Evolutionary conservation across 2,797 vertebrate species (phyloP).

Genomic region (Cephalopachus bancanus): DNA sequence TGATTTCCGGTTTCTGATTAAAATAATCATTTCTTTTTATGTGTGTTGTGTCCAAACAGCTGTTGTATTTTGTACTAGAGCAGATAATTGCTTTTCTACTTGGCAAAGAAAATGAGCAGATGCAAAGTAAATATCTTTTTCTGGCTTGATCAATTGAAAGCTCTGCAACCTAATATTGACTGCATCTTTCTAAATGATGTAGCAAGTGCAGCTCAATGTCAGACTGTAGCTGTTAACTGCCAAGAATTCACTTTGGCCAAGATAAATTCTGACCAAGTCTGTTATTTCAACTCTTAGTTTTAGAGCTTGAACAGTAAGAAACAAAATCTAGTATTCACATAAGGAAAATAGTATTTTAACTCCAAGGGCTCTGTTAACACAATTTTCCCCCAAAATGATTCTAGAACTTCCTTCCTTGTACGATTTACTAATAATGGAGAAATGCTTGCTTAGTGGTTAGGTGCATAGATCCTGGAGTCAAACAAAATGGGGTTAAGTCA

Average conservation of each 20-base stretch:
- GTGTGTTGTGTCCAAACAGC: conserved; percentile 30
- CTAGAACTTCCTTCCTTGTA: neutral
- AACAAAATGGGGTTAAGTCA: neutral
- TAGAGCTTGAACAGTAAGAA: neutral
- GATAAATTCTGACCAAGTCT: neutral
- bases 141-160: conserved; percentile 16
- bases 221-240: neutral
- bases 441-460: neutral
- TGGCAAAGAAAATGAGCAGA: conserved; percentile 70
- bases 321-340: neutral
- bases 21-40: conserved; percentile 52
- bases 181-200: neutral
- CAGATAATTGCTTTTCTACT: conserved; percentile 70
- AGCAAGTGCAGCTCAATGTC: neutral
- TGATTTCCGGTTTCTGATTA: conserved; percentile 54
- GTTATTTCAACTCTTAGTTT: neutral
- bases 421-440: neutral
- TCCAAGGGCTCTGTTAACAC: neutral
- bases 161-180: neutral
- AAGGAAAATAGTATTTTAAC: neutral
- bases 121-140: conserved; percentile 49
- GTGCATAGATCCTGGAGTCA: neutral
- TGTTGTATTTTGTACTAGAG: conserved; percentile 51
- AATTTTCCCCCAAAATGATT: neutral
- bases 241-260: neutral